Percentiles rank a stretch among this genome's conserved stretches.
These are phyloP conservation scores for Argyresthia goedartella DNA, from an alignment of 2,888 invertebrate species.

Conservation along the genomic window DNA sequence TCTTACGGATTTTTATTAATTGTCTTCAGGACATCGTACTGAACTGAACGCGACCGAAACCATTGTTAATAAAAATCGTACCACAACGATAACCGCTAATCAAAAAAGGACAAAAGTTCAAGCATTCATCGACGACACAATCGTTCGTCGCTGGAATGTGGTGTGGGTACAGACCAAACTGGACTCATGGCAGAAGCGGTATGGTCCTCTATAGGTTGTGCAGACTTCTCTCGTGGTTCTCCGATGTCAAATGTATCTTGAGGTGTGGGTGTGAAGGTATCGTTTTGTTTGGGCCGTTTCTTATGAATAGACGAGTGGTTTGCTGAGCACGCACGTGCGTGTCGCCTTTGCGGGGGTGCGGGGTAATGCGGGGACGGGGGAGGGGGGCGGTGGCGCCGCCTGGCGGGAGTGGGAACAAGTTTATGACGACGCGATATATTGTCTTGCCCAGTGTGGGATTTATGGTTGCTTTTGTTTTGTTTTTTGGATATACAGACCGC, in stretches of 20 bases:
- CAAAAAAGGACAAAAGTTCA: slow-evolving; percentile 64
- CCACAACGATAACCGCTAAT: slow-evolving; percentile 53
- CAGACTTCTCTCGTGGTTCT: slow-evolving; percentile 23
- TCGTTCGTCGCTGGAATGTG: slow-evolving; percentile 46
- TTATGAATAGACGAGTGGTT: slow-evolving; percentile 29
- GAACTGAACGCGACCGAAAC: not conserved
- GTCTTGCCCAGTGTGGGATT: slow-evolving; percentile 61
- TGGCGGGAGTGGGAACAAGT: slow-evolving; percentile 58
- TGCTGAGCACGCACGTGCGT: slow-evolving; percentile 60
- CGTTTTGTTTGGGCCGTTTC: slow-evolving; percentile 25
- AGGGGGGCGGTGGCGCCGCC: slow-evolving; percentile 47
- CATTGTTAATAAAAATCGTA: slow-evolving; percentile 32
- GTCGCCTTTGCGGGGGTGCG: slow-evolving; percentile 21
- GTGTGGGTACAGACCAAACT: slow-evolving; percentile 38
- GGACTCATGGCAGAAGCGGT: slow-evolving; percentile 48
- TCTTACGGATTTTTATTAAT: not conserved
- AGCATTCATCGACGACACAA: slow-evolving; percentile 47
- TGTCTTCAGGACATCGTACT: not conserved
- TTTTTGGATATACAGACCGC: slow-evolving; percentile 37
- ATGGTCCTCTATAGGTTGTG: slow-evolving; percentile 51
- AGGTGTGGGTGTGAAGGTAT: slow-evolving; percentile 28
- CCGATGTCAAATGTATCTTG: slow-evolving; percentile 31
- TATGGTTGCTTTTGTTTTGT: slow-evolving; percentile 57
- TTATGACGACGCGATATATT: slow-evolving; percentile 61
- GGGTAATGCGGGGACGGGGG: slow-evolving; percentile 10